A percentile compares a stretch with the other conserved stretches of the same genome.
Evolutionary conservation across 2,888 invertebrate species (phyloP).

Genomic region (Bombylius major): DNA sequence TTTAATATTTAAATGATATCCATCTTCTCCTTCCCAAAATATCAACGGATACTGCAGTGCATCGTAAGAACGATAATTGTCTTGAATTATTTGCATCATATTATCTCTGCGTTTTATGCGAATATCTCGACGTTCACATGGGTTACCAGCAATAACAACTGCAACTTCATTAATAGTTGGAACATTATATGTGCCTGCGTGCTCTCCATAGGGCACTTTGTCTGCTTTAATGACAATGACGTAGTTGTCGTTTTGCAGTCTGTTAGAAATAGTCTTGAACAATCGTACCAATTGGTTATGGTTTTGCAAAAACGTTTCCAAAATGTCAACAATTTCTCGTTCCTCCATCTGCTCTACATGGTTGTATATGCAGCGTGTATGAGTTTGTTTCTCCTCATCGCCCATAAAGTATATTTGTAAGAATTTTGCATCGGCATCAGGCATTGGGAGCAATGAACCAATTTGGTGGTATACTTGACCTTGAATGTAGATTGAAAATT

Average conservation of each 20-base stretch:
- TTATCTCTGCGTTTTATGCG: background rate
- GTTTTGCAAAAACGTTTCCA: conserved; percentile 12
- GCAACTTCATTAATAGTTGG: conserved; percentile 12
- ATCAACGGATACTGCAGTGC: conserved; percentile 20
- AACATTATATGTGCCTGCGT: conserved; percentile 8
- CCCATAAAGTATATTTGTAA: conserved; percentile 1
- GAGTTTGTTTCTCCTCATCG: background rate
- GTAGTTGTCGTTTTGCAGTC: conserved; percentile 13
- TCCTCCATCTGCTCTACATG: background rate
- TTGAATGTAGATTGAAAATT: conserved; percentile 2
- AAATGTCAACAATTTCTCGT: background rate
- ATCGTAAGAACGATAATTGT: too few species aligned
- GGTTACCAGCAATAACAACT: conserved; percentile 11
- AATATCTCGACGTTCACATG: background rate
- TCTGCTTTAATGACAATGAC: too few species aligned
- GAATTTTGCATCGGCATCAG: background rate
- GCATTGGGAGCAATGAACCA: background rate
- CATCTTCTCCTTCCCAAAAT: conserved; percentile 18
- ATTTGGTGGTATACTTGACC: conserved; percentile 2
- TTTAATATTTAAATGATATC: conserved; percentile 15
- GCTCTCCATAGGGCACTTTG: conserved; percentile 17
- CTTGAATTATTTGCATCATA: conserved; percentile 10
- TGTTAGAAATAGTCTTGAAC: conserved; percentile 11
- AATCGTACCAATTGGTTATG: conserved; percentile 12
- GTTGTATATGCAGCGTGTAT: background rate